Conservation (phyloP, 2,797 vertebrate species). For the Lithobates sylvaticus region DNA sequence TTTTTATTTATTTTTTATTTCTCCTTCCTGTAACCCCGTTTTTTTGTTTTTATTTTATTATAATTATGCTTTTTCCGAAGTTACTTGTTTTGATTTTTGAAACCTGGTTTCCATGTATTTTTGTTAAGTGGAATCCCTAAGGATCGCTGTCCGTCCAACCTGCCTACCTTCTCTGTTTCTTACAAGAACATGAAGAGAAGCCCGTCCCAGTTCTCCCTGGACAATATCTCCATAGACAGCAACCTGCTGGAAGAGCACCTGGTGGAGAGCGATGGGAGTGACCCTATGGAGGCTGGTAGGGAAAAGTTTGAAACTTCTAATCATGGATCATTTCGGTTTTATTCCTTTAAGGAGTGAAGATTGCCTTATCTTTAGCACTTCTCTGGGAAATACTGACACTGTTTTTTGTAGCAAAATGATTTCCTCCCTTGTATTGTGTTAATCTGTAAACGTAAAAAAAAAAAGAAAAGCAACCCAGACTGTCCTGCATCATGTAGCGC, state of each 20-base stretch:
- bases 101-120: slow-evolving; percentile 38
- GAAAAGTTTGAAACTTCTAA: too few relatives aligned
- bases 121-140: slow-evolving; percentile 86
- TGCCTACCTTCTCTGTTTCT: slow-evolving; percentile 82
- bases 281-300: slow-evolving; percentile 90
- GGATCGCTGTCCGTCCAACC: slow-evolving; percentile 85
- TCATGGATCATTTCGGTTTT: too few relatives aligned
- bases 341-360: too few relatives aligned
- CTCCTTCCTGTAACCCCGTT: background rate
- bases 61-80: background rate
- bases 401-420: too few relatives aligned
- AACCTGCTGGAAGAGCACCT: slow-evolving; percentile 84
- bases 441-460: too few relatives aligned
- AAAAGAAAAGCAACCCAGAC: too few relatives aligned
- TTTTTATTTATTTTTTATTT: too few relatives aligned
- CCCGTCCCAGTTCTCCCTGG: slow-evolving; percentile 92
- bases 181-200: slow-evolving; percentile 96
- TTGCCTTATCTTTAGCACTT: too few relatives aligned
- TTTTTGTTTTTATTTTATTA: background rate
- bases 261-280: slow-evolving; percentile 87
- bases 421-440: too few relatives aligned
- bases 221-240: slow-evolving; percentile 95
- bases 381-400: too few relatives aligned
- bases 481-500: too few relatives aligned
- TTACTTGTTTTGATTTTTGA: slow-evolving; percentile 64